Evolutionary conservation across 1,140 invertebrate species (phyloP).

Genomic region (Trichogramma pretiosum): DNA sequence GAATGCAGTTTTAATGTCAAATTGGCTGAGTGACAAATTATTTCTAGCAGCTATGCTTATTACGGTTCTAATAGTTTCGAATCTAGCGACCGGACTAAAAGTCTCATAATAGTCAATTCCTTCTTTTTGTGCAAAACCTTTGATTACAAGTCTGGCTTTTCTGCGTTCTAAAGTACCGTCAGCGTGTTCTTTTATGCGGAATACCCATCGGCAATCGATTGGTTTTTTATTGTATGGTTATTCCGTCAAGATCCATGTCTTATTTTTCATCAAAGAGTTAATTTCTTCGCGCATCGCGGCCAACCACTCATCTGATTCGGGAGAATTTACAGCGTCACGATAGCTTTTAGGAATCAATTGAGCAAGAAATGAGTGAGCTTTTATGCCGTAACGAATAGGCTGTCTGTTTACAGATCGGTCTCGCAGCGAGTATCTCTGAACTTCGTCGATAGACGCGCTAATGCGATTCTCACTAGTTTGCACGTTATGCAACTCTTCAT

Average conservation of each 20-base stretch:
- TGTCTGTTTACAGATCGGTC: too few relatives aligned
- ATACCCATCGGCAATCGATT: conserved; percentile 30
- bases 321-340: too few relatives aligned
- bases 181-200: conserved; percentile 24
- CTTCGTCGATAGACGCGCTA: too few relatives aligned
- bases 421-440: too few relatives aligned
- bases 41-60: conserved; percentile 12
- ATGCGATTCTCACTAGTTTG: too few relatives aligned
- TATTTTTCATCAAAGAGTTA: conserved; percentile 20
- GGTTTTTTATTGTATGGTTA: conserved; percentile 18
- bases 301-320: conserved; percentile 27
- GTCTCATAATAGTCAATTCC: conserved; percentile 29
- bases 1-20: conserved; percentile 26
- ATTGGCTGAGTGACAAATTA: conserved; percentile 16
- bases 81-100: conserved; percentile 23
- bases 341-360: too few relatives aligned
- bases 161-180: conserved; percentile 8
- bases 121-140: conserved; percentile 24
- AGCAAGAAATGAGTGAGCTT: too few relatives aligned
- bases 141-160: conserved; percentile 21
- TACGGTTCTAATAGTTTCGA: conserved; percentile 27
- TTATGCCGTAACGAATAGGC: too few relatives aligned
- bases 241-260: conserved; percentile 25
- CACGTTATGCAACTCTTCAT: background rate
- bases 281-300: conserved; percentile 27